Conservation (phyloP, 1,140 invertebrate species). For the Cepaea nemoralis region DNA sequence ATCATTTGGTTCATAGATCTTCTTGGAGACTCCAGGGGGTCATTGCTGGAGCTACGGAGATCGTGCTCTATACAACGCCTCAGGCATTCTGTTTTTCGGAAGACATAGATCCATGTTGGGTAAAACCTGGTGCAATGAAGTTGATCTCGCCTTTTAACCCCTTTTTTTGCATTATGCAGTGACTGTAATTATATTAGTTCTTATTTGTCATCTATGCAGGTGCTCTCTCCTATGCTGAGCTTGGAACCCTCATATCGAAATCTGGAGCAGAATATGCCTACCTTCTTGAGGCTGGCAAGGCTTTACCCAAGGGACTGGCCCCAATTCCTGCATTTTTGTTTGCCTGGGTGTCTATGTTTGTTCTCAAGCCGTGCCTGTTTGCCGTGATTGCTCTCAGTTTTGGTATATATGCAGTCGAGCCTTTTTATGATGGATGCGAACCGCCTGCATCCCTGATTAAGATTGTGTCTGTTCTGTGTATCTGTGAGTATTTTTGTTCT, state of each 20-base stretch:
- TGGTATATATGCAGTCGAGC: constrained; percentile 90
- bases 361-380: constrained; percentile 78
- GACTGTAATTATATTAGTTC: neutral
- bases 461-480: constrained; percentile 52
- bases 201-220: constrained; percentile 73
- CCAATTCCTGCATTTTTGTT: constrained; percentile 65
- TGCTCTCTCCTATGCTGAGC: constrained; percentile 84
- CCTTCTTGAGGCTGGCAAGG: constrained; percentile 55
- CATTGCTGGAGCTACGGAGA: no score
- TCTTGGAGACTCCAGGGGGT: no score
- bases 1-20: no score
- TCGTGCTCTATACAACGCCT: no score
- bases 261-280: constrained; percentile 70
- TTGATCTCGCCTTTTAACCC: no score
- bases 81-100: no score
- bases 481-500: constrained; percentile 54
- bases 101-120: no score
- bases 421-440: constrained; percentile 78
- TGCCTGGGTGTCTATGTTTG: constrained; percentile 78
- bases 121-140: no score
- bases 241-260: constrained; percentile 77
- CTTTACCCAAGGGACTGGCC: constrained; percentile 54
- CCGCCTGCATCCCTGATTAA: constrained; percentile 54
- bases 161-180: no score
- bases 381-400: constrained; percentile 93